phyloP scores from a whole-genome alignment of 2,888 invertebrate species.

The Netelia fuscicornis region DNA sequence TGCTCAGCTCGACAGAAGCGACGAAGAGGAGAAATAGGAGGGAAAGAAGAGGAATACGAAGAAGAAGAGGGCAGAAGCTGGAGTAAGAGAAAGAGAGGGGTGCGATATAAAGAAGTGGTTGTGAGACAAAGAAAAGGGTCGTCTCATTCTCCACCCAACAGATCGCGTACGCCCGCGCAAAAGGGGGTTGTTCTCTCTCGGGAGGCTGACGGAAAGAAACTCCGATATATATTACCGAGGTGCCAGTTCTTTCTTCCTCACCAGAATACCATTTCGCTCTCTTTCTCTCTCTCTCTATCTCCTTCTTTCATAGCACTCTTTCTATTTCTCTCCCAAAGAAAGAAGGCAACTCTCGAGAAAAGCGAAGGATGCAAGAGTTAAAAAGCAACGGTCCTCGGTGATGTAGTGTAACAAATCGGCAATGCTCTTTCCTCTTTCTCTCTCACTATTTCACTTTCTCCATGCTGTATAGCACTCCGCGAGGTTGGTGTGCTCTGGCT shows the following conservation, averaged over 20 bases:
- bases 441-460: conserved; percentile 11
- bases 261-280: not conserved
- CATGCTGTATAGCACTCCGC: not conserved
- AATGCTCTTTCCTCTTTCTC: conserved; percentile 68
- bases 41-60: conserved; percentile 3
- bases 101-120: conserved; percentile 46
- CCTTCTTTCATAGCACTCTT: conserved; percentile 38
- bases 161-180: conserved; percentile 35
- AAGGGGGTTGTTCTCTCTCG: conserved; percentile 54
- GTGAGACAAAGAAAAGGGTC: conserved; percentile 7
- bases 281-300: not conserved
- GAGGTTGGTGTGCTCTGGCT: conserved; percentile 76
- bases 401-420: conserved; percentile 84
- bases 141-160: conserved; percentile 23
- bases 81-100: conserved; percentile 30
- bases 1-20: conserved; percentile 71
- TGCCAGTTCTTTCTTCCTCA: conserved; percentile 62
- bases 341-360: conserved; percentile 25
- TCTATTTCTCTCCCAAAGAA: conserved; percentile 21
- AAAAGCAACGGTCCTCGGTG: conserved; percentile 76
- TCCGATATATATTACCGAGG: conserved; percentile 61
- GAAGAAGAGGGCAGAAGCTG: conserved; percentile 54
- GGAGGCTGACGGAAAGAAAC: conserved; percentile 64
- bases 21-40: conserved; percentile 52
- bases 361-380: conserved; percentile 36